Base-by-base conservation (phyloP, 2,113 vertebrate species). In the Rhea americana region DNA sequence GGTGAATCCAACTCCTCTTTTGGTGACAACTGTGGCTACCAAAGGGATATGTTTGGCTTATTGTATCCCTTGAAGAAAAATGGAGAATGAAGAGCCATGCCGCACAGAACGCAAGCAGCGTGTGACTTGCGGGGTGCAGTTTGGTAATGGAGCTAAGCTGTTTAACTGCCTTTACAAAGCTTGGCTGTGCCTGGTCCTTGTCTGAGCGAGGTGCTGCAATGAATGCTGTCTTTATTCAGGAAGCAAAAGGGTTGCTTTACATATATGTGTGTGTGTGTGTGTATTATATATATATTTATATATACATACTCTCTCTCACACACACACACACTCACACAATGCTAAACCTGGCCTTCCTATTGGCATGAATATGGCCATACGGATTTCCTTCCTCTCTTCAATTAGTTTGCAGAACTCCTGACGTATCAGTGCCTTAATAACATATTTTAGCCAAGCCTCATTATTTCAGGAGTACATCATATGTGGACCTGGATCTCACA, bases 331-430 rank as follows among this genome's bases (percentile, higher is more conserved):
- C 35, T 35, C 35, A 35, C 35, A 35, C 35, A 35, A 21, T 0
- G 7, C 32, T 47, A 88, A 20, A 3, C 1, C 48, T 47, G 50
- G 20, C n/a, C n/a, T 82, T 79, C 25, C 39, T 17, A 5, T 22
- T 25, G 25, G 43, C 48, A 37, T 0, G 9, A 43, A 24, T 9
- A 43, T 0, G 2, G 35, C 22, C 58, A 1, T 4, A 16, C 1
- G 21, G 55, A 48, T 39, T 43, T 30, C 61, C 55, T 68, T 73
- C 51, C n/a, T 41, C 53, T 74, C 55, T 48, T 39, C 65, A 59
- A n/a, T 5, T 22, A 82, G 4, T 10, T 28, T 73, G 65, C 24
- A 73, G 37, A 72, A 22, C 28, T 58, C 37, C 70, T 53, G 35
- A 45, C 5, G 4, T 12, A 47, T 2, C 59, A 56, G 21, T 65